Conservation (phyloP, 1,140 invertebrate species). For the Atta cephalotes region DNA sequence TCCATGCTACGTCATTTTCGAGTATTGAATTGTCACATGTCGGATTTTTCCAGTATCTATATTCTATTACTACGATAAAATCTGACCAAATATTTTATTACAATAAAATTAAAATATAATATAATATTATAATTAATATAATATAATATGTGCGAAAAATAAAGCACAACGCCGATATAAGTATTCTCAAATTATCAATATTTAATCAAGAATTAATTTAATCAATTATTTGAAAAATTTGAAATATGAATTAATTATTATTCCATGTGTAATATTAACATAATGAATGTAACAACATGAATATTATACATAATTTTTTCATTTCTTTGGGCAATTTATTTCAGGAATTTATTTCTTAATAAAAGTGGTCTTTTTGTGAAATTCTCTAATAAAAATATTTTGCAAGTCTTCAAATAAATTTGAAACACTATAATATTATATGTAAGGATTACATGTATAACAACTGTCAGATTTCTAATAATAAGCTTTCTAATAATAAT, state of each 20-base stretch:
- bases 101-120: neutral
- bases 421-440: neutral
- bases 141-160: neutral
- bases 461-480: neutral
- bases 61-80: neutral
- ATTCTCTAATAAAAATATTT: neutral
- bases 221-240: constrained; percentile 23
- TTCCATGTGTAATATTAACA: neutral
- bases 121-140: neutral
- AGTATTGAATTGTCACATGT: neutral
- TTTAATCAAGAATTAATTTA: neutral
- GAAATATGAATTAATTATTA: constrained; percentile 16
- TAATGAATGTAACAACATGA: too few species aligned
- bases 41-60: neutral
- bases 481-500: neutral
- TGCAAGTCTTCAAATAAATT: neutral
- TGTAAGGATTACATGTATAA: neutral
- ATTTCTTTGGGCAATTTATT: neutral
- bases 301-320: neutral
- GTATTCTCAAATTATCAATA: neutral
- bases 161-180: neutral
- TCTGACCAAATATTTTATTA: neutral
- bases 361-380: neutral
- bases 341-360: neutral
- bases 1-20: neutral